phyloP scores from a whole-genome alignment of 1,140 invertebrate species.

The Mactra quadrangularis region DNA sequence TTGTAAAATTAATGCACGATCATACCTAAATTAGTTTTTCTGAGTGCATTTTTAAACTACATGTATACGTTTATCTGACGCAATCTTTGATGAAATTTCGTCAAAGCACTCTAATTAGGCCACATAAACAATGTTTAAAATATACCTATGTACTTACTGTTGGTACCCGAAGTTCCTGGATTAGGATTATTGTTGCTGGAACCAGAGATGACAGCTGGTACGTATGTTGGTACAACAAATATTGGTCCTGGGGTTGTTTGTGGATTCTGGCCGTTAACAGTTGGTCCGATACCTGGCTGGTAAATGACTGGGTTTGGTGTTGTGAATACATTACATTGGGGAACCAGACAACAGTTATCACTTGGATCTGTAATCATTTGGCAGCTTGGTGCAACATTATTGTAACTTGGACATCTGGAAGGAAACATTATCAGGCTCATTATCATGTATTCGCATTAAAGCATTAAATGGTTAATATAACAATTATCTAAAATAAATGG shows the following conservation, averaged over 20 bases:
- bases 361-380: constrained; percentile 67
- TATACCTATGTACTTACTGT: background rate
- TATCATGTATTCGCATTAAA: background rate
- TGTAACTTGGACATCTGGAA: constrained; percentile 68
- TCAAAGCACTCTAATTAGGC: no score
- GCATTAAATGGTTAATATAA: no score
- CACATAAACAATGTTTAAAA: no score
- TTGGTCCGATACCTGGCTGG: constrained; percentile 44
- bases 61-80: no score
- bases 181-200: constrained; percentile 43
- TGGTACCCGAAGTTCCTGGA: constrained; percentile 7
- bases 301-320: constrained; percentile 21
- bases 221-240: constrained; percentile 36
- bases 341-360: constrained; percentile 73
- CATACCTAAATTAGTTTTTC: no score
- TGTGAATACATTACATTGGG: constrained; percentile 67
- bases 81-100: no score
- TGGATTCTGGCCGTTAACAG: constrained; percentile 41
- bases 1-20: no score
- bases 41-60: no score
- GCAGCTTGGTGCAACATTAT: constrained; percentile 64
- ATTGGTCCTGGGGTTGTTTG: constrained; percentile 7
- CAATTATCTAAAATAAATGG: no score
- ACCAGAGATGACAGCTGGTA: constrained; percentile 59
- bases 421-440: no score